Base-by-base conservation (phyloP, 2,797 vertebrate species). In the Intellagama lesueurii region DNA sequence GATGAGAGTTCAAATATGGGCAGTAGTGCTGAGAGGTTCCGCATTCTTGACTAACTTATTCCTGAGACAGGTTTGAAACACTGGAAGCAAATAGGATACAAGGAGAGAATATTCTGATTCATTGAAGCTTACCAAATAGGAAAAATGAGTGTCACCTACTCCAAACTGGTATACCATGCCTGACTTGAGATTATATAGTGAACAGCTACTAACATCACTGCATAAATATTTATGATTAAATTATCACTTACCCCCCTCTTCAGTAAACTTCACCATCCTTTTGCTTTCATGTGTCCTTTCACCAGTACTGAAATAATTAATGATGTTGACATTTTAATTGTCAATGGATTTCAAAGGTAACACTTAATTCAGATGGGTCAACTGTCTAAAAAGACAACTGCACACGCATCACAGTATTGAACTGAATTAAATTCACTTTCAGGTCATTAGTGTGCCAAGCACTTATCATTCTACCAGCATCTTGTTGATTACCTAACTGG, bases 291-390 rank as follows among this genome's bases (percentile, higher is more conserved):
- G 44, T 47, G n/a, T 52, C 68, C n/a, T 68, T 81, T 89, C 40
- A 76, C 60, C 40, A 75, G 68, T 60, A 35, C 4, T 76, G 70
- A 86, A 86, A 66, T 82, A 40, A 56, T 81, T 81, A 86, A 89
- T 64, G 83, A 85, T 19, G 24, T 44, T 76, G 84, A 86, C n/a
- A 75, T 81, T 81, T 89, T 81, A 30, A 86, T 86, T 81, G 68
- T 89, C 69, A 89, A 73, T 26, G 24, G 49, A 81, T 85, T 86
- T 75, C 40, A 85, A 89, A 86, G 69, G 12, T 81, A 49, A 66
- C 12, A 64, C 64, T 78, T 76, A 80, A 49, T 79, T 73, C 40
- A 81, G 69, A 66, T 78, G n/a, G 64, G 81, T 40, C 64, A 68
- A 73, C 19, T 85, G 88, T 73, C 78, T 89, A 66, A 73, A 81